Conservation (phyloP, 2,113 vertebrate species). For the Rissa tridactyla region DNA sequence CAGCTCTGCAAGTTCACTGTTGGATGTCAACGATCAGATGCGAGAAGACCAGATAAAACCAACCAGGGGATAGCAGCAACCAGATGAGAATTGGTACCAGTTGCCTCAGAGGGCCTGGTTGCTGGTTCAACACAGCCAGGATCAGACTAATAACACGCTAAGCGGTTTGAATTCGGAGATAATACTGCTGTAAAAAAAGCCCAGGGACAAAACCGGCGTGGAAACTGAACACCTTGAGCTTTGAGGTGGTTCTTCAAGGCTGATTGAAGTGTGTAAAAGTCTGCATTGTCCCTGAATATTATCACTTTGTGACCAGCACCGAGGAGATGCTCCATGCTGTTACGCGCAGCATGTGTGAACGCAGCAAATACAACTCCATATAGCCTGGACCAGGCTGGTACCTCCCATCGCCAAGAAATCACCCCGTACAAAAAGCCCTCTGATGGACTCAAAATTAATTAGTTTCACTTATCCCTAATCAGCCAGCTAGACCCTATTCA, state of each 20-base stretch:
- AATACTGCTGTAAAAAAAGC: not conserved
- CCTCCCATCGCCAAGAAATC: not conserved
- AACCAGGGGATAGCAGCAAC: not conserved
- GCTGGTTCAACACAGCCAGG: not conserved
- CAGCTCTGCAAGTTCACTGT: not conserved
- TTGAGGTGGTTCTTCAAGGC: not conserved
- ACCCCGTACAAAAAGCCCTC: not conserved
- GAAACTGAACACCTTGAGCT: not conserved
- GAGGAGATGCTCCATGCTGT: rapidly evolving
- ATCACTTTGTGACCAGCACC: too few species aligned
- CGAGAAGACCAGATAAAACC: not conserved
- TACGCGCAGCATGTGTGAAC: not conserved
- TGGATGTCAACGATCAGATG: not conserved
- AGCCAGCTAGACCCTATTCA: not conserved
- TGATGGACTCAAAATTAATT: not conserved
- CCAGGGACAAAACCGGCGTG: not conserved
- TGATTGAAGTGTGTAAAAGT: rapidly evolving
- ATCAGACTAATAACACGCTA: not conserved
- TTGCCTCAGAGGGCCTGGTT: not conserved
- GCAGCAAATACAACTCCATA: not conserved
- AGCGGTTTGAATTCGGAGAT: not conserved
- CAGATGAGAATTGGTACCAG: not conserved
- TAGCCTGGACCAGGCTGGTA: not conserved
- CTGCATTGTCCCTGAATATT: not conserved
- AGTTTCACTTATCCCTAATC: not conserved